Conservation (phyloP, 23 tunicate genomes). For the Halocynthia aurantium region DNA sequence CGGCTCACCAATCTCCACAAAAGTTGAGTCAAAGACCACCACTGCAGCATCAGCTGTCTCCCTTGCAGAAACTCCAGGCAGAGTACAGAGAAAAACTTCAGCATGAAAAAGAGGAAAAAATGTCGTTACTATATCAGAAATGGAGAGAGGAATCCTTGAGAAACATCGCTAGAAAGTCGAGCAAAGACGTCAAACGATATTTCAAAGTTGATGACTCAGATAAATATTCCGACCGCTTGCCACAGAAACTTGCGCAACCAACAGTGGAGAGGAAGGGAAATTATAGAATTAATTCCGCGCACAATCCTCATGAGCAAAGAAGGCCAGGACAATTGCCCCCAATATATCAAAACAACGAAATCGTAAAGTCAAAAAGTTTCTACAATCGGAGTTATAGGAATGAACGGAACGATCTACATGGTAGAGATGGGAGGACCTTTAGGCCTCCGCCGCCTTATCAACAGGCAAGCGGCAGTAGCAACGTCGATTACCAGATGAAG, state of each 20-base stretch:
- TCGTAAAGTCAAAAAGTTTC: conserved; percentile 10
- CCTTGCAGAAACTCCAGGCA: conserved; percentile 40
- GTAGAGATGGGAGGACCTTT: not conserved
- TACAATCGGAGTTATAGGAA: not conserved
- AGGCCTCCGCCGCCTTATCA: not conserved
- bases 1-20: no score
- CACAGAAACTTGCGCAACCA: not conserved
- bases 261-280: conserved; percentile 4
- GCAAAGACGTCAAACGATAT: conserved; percentile 40
- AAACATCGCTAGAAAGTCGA: conserved; percentile 39
- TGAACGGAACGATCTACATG: not conserved
- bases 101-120: conserved; percentile 49
- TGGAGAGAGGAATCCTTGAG: conserved; percentile 44
- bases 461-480: not conserved
- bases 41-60: conserved; percentile 17
- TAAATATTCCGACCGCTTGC: no score
- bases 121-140: conserved; percentile 25
- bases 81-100: conserved; percentile 38
- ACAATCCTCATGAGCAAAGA: not conserved
- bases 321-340: not conserved
- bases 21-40: no score
- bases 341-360: not conserved
- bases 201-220: conserved; percentile 12
- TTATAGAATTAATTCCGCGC: conserved; percentile 1
- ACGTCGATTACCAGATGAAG: no score